phyloP scores from a whole-genome alignment of 2,888 invertebrate genomes.

The Zhuqinia jingwanae region DNA sequence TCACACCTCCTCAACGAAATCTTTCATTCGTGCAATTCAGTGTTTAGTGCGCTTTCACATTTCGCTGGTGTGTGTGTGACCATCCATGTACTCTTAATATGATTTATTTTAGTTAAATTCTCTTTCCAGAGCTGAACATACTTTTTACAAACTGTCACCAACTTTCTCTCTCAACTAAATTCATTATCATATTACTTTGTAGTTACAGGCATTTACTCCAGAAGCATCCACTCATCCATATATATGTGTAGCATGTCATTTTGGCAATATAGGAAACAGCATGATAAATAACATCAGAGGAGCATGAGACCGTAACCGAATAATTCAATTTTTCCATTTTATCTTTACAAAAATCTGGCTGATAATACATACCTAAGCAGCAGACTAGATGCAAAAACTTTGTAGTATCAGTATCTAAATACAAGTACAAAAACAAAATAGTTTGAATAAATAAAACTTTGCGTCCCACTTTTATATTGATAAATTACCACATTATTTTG shows the following conservation, averaged over 20 bases:
- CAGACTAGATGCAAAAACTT: neutral
- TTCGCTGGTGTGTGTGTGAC: neutral
- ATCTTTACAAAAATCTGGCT: neutral
- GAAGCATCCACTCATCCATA: neutral
- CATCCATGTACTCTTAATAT: neutral
- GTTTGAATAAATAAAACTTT: no score
- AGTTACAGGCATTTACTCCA: neutral
- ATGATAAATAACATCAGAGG: neutral
- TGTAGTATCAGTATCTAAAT: no score
- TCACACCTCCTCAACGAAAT: neutral
- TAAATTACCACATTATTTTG: no score
- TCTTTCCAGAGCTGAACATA: no score
- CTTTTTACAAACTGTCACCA: no score
- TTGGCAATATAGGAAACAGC: neutral
- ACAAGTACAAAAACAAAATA: no score
- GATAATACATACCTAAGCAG: neutral
- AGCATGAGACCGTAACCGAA: neutral
- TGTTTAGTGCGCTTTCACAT: conserved; percentile 4
- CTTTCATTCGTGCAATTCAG: no score
- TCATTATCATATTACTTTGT: neutral
- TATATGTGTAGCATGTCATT: neutral
- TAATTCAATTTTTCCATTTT: neutral
- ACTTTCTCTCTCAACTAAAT: no score
- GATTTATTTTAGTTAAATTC: neutral
- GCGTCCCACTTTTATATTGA: no score